Base-by-base conservation (phyloP, 2,113 vertebrate genomes). In the Octodon degus region DNA sequence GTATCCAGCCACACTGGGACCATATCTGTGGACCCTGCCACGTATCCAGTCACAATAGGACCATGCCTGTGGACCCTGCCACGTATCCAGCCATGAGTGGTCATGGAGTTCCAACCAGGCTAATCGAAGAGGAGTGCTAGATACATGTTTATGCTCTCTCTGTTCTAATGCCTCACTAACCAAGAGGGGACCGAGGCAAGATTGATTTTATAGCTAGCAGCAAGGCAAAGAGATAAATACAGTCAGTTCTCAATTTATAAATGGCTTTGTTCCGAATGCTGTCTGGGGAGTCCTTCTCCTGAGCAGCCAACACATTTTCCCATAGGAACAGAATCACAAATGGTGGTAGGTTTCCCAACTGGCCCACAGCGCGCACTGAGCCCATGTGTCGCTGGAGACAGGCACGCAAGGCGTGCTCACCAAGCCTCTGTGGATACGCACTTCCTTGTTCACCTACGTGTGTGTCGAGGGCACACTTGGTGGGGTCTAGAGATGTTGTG, bases 311-410 rank as follows among this genome's bases (percentile, higher is more conserved):
- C 55, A 27, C 2, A 25, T 77, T 97, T 97, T 43, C 55, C 81
- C 83, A 86, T 34, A 77, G 86, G 96, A 91, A 86, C 83, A 93
- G 76, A 93, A 65, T 87, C 87, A 76, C 27, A 89, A 91, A 76
- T 86, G 50, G 27, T 74, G 43, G 22, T 58, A 67, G 12, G 37
- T 80, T 65, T 87, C 43, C 47, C 53, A 81, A 70, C 27, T 34
- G 83, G 80, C n/a, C 58, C 32, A 62, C 19, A 87, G 70, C 70
- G 81, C 25, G 19, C 5, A 27, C 43, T 89, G 92, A 89, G 86
- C 24, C 17, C 32, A 14, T 10, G 53, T 8, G 19, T 40, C 72
- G 24, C 22, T 92, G 80, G 88, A 88, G 62, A 55, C 5, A 53
- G 60, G 7, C 34, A 6, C 37, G 14, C 55, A 79, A 47, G 81